Evolutionary conservation across 2,797 vertebrate species (phyloP), one percentile per base, ranked within the genome.

Genomic region (Pseudomugil gertrudae): DNA sequence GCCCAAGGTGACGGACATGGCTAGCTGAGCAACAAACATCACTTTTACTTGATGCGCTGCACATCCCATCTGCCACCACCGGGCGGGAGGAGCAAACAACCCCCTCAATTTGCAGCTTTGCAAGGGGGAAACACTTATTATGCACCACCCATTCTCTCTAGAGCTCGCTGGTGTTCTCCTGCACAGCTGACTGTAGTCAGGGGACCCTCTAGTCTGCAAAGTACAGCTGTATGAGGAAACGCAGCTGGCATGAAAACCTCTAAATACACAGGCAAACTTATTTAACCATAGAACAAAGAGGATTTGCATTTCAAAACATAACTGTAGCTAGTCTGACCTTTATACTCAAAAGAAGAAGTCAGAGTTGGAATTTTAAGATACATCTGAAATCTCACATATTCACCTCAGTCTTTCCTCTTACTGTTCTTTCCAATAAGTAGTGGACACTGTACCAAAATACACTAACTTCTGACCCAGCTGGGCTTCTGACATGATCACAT

Each of bases 91-190:
- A 77, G 66, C 67, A 50, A 61, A 57, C 51, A 82, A 74, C 64
- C 71, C 65, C 70, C 61, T 69, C 69, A 83, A 85, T 88, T 84
- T 85, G 76, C 78, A 79, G 87, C 65, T 88, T 81, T 88, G 79
- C 59, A 45, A 76, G 56, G 58, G 60, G 69, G n/a, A n/a, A 69
- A 33, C 72, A 73, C 68, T 88, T 86, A 86, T 73, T 66, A 84
- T 84, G 75, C 72, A 53, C 65, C 80, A 73, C 57, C 72, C 57
- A 23, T 59, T 51, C 72, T 69, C 74, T 63, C 32, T 45, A 69
- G 78, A 82, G 65, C 72, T 57, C 19, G 13, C 58, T 2, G 50
- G 78, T 81, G 81, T 81, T 72, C 57, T 78, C 79, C 71, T 26
- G 73, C 69, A 72, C 76, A 84, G 84, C 75, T 21, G 69, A 87